These are phyloP conservation scores for Bolborhynchus lineola DNA, from an alignment of 2,113 vertebrate species.

Conservation along the genomic window DNA sequence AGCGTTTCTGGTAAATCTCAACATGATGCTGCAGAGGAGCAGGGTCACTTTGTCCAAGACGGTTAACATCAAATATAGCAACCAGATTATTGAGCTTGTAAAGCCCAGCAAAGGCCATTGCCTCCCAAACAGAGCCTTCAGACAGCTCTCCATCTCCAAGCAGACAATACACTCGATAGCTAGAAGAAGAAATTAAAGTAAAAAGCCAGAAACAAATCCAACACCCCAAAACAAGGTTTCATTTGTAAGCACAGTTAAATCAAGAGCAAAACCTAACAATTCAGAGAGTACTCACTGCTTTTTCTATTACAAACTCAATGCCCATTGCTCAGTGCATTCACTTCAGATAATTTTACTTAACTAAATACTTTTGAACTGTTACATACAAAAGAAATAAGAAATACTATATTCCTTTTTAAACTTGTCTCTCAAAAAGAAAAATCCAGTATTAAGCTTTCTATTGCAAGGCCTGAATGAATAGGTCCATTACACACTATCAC, in stretches of 20 bases:
- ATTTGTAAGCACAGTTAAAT: neutral
- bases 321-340: neutral
- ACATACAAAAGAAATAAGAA: neutral
- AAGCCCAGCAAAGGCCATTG: conserved; percentile 93
- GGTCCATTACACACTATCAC: conserved; percentile 31
- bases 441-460: neutral
- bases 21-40: conserved; percentile 91
- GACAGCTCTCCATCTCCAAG: conserved; percentile 93
- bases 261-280: neutral
- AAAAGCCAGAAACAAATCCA: neutral
- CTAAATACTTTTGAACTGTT: neutral
- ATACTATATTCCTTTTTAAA: neutral
- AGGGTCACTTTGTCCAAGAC: conserved; percentile 92
- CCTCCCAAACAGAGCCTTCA: conserved; percentile 95
- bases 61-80: conserved; percentile 94
- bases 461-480: neutral
- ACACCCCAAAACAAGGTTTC: neutral
- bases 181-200: conserved; percentile 39
- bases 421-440: neutral
- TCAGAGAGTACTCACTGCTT: neutral
- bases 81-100: conserved; percentile 94
- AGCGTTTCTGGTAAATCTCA: conserved; percentile 93
- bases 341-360: neutral
- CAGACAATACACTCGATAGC: conserved; percentile 90
- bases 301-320: neutral